phyloP scores from a whole-genome alignment of 1,140 invertebrate species.

The Harlomillsia oculata region DNA sequence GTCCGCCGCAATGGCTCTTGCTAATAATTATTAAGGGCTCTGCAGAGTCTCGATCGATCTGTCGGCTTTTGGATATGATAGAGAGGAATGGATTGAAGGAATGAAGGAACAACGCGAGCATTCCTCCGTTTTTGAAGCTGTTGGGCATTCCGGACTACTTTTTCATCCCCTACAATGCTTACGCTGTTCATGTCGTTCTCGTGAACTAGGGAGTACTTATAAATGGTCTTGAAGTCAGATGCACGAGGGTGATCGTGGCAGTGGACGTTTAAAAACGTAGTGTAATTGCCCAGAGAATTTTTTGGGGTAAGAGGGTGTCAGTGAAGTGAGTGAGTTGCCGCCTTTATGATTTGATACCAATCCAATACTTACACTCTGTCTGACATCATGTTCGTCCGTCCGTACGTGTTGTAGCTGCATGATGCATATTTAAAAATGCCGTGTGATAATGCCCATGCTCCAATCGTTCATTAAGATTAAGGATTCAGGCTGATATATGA shows the following conservation, averaged over 20 bases:
- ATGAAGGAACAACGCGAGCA: background rate
- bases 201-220: no score
- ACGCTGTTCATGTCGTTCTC: no score
- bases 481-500: constrained; percentile 28
- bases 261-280: constrained; percentile 4
- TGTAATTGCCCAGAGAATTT: no score
- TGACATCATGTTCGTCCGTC: no score
- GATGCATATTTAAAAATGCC: constrained; percentile 7
- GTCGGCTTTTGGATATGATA: background rate
- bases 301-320: no score
- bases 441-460: constrained; percentile 9
- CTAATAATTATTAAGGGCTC: constrained; percentile 21
- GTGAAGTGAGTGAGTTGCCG: no score
- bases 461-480: constrained; percentile 30
- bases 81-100: background rate
- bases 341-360: constrained; percentile 26
- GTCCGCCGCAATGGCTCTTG: no score
- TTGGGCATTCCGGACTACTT: constrained; percentile 14
- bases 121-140: background rate
- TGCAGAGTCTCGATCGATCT: background rate
- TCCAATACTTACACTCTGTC: constrained; percentile 16
- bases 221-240: constrained; percentile 2
- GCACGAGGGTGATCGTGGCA: constrained; percentile 3
- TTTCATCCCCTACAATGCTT: background rate
- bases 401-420: no score